These are phyloP conservation scores for Heliconius charithonia DNA, from an alignment of 2,888 invertebrate species.

Conservation along the genomic window DNA sequence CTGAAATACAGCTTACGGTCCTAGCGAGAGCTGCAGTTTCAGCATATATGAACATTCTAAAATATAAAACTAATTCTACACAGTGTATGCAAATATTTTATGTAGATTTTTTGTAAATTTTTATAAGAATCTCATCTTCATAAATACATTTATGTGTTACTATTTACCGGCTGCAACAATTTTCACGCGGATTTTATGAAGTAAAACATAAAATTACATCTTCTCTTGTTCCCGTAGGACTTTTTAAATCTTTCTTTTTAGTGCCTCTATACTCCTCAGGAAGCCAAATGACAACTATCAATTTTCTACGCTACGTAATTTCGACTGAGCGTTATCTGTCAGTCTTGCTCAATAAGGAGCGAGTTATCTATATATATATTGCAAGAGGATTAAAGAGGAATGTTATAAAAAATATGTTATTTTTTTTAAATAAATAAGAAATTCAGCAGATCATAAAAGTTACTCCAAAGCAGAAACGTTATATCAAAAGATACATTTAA, in stretches of 20 bases:
- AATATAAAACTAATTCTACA: neutral
- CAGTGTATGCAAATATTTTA: neutral
- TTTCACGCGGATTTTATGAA: neutral
- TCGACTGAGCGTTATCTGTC: too few species aligned
- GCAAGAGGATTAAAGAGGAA: too few species aligned
- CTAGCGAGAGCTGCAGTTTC: constrained; percentile 1
- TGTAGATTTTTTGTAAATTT: neutral
- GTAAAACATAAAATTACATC: too few species aligned
- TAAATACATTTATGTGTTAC: neutral
- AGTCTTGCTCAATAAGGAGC: neutral
- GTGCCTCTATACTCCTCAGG: too few species aligned
- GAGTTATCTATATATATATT: neutral
- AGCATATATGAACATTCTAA: neutral
- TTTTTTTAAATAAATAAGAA: neutral
- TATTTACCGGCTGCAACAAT: neutral
- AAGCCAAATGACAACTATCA: too few species aligned
- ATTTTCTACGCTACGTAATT: too few species aligned
- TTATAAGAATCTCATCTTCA: neutral
- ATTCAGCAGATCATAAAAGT: neutral
- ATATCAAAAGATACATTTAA: constrained; percentile 7
- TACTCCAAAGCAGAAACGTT: neutral
- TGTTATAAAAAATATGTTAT: neutral
- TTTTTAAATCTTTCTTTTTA: too few species aligned
- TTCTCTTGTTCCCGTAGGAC: too few species aligned
- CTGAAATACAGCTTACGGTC: constrained; percentile 9